phyloP scores from a whole-genome alignment of 64 coral and sea anemone species.

The Montipora sp. region DNA sequence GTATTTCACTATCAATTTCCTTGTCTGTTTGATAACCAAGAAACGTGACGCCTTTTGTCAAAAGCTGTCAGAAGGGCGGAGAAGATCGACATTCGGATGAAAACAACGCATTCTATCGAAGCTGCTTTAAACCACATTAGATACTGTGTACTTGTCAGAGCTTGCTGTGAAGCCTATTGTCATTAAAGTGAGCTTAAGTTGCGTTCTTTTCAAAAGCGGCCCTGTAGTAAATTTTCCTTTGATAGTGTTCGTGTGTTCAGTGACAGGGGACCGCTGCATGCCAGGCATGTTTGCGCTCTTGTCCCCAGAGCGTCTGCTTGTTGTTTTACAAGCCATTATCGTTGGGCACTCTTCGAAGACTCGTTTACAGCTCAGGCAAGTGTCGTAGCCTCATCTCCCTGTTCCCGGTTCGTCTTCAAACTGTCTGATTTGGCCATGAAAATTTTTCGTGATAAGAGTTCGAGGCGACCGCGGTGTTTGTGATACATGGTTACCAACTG shows the following conservation, averaged over 20 bases:
- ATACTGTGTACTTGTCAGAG: conserved; percentile 88
- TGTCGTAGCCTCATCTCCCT: conserved; percentile 48
- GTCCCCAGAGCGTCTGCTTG: conserved; percentile 44
- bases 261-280: conserved; percentile 20
- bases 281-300: conserved; percentile 60
- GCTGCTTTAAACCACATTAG: conserved; percentile 92
- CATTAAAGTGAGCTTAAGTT: conserved; percentile 56
- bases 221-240: not conserved
- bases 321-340: conserved; percentile 45
- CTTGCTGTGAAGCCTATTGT: conserved; percentile 52
- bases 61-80: conserved; percentile 93
- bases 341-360: conserved; percentile 49
- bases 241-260: conserved; percentile 44
- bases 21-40: conserved; percentile 93
- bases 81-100: conserved; percentile 90
- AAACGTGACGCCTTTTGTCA: conserved; percentile 98
- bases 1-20: conserved; percentile 99
- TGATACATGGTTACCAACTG: conserved; percentile 22
- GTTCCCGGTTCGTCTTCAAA: conserved; percentile 33
- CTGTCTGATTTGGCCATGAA: conserved; percentile 37
- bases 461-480: not conserved
- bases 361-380: conserved; percentile 63
- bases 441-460: conserved; percentile 42
- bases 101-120: conserved; percentile 91
- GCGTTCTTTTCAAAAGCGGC: not conserved